Evolutionary conservation across 2,113 vertebrate genomes (phyloP), one percentile per base, ranked within the genome.

Genomic region (Mirounga angustirostris): DNA sequence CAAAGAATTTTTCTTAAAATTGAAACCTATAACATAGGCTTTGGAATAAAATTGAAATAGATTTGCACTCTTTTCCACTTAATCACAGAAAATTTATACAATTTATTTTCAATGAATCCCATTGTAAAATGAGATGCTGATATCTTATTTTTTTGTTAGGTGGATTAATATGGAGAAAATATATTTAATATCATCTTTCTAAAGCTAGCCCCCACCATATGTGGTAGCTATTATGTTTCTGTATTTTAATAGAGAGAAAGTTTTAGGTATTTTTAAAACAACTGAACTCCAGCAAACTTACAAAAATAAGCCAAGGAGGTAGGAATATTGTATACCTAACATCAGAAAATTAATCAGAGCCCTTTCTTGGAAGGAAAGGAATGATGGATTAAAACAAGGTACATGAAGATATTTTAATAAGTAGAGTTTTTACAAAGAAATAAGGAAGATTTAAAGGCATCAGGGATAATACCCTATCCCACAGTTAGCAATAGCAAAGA

Each of bases 211-310:
- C 12, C n/a, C 67, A 14, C 56, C 33, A 54, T 18, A 14, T 46
- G 18, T 24, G 21, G 26, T 26, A 87, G n/a, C 40, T 58, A n/a
- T 50, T 84, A 54, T 76, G 8, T 26, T 89, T 89, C 8, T 78
- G 18, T 52, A 89, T 92, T 90, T 89, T 71, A 92, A 52, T 43
- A 89, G 36, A 73, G 19, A 30, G 7, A 58, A 94, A 76, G 18
- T 2, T 81, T 54, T 59, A 73, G 61, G 65, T 89, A 86, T 50
- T 90, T 92, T 78, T 69, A 46, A 94, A 95, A 80, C 5, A 92
- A 87, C 80, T 74, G 56, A 40, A 73, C 21, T 22, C 26, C 5
- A 58, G 21, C 21, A 59, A 71, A 83, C 19, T 63, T 67, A 85
- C 11, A 80, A 71, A 84, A 93, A 83, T 86, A 67, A 85, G 12